Evolutionary conservation across 2,888 invertebrate genomes (phyloP).

Genomic region (Dryadula phaetusa): DNA sequence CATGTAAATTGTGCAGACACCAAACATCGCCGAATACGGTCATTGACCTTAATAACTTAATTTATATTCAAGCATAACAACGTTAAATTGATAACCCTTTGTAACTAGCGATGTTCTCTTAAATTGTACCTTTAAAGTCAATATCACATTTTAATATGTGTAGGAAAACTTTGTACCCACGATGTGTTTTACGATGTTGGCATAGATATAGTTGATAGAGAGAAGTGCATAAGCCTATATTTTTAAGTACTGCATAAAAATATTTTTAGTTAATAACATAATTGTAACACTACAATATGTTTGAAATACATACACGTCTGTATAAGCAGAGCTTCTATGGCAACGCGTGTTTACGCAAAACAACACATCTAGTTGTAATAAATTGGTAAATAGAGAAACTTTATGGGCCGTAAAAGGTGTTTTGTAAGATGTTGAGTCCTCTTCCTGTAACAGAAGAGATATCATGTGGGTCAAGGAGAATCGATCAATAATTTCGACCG

Average conservation of each 20-base stretch:
- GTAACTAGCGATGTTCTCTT: conserved; percentile 12
- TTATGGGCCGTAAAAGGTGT: conserved; percentile 47
- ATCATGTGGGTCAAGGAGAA: conserved; percentile 74
- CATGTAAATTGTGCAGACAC: conserved; percentile 34
- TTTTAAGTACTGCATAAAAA: no score
- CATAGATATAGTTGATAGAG: no score
- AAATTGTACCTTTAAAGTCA: not conserved
- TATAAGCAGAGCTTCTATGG: no score
- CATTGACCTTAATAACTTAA: conserved; percentile 41
- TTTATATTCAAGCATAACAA: conserved; percentile 31
- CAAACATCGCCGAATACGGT: conserved; percentile 43
- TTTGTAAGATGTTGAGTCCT: conserved; percentile 48
- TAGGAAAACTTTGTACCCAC: no score
- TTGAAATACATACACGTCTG: no score
- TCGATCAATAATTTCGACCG: conserved; percentile 67
- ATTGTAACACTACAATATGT: no score
- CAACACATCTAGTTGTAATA: not conserved
- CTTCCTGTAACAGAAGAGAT: conserved; percentile 62
- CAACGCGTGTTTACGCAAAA: not conserved
- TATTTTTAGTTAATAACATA: no score
- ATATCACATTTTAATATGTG: no score
- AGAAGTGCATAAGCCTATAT: no score
- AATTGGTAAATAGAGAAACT: conserved; percentile 25
- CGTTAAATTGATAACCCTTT: conserved; percentile 35
- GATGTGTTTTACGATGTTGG: no score